These are phyloP conservation scores for Emys orbicularis DNA, from an alignment of 2,797 vertebrate species.

Conservation along the genomic window DNA sequence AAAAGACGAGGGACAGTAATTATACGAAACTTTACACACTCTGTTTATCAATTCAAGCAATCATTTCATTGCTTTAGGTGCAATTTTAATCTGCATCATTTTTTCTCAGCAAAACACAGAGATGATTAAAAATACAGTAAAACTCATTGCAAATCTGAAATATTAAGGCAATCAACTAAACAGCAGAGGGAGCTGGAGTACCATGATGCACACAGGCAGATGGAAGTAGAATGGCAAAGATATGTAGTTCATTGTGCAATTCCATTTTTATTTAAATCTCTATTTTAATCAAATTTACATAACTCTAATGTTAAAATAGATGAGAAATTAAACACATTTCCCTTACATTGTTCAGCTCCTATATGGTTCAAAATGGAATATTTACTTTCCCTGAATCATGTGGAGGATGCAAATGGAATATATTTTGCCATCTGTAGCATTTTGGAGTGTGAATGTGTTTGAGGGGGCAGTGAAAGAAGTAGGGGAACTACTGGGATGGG, in stretches of 20 bases:
- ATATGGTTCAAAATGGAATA: conserved; percentile 39
- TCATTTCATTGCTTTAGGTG: conserved; percentile 39
- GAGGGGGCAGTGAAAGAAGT: not conserved
- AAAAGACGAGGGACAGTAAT: conserved; percentile 12
- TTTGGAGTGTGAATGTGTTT: not conserved
- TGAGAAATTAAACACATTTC: conserved; percentile 65
- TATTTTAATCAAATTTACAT: conserved; percentile 70
- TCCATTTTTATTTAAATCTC: conserved; percentile 72
- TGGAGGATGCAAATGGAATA: conserved; percentile 13
- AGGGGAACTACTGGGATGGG: not conserved
- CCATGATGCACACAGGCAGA: not conserved
- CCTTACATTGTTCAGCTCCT: not conserved
- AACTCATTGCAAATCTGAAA: not conserved
- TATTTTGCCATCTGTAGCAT: not conserved
- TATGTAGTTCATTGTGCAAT: conserved; percentile 4
- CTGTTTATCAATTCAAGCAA: conserved; percentile 21
- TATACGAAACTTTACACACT: conserved; percentile 3
- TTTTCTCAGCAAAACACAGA: conserved; percentile 18
- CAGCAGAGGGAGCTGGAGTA: conserved; percentile 79
- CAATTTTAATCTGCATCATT: conserved; percentile 37
- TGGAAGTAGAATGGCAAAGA: not conserved
- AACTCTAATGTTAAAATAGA: conserved; percentile 59
- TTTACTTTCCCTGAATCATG: conserved; percentile 45
- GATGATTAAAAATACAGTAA: not conserved
- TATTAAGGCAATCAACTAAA: not conserved